Evolutionary conservation across 37 sponge, comb jelly and placozoan species (phyloP).

Genomic region (Aplysina aerophoba): DNA sequence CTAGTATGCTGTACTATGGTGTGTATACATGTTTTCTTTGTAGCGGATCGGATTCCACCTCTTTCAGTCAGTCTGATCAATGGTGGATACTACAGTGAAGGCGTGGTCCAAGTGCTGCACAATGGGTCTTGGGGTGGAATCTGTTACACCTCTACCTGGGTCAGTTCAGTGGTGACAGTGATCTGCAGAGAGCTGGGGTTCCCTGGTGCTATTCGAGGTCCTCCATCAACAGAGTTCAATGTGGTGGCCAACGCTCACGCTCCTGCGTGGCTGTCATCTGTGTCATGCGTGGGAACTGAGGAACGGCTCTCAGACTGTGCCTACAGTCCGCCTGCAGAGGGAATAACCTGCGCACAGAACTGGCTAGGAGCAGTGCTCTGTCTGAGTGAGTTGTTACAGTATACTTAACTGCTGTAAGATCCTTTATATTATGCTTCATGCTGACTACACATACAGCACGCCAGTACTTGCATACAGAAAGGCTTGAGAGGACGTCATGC

Average conservation of each 20-base stretch:
- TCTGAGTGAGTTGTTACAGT: background rate
- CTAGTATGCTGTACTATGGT: background rate
- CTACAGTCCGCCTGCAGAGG: background rate
- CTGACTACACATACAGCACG: too few relatives aligned
- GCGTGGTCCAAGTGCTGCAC: conserved; percentile 22
- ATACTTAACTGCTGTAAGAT: too few relatives aligned
- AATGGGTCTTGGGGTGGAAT: conserved; percentile 53
- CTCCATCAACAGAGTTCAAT: background rate
- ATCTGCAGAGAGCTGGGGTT: conserved; percentile 42
- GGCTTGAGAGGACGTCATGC: too few relatives aligned
- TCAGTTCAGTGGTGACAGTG: conserved; percentile 13
- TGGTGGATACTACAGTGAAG: background rate
- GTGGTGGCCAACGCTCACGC: conserved; percentile 20
- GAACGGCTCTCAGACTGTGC: conserved; percentile 29
- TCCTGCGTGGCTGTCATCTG: conserved; percentile 41
- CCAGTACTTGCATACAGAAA: too few relatives aligned
- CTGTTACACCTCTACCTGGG: conserved; percentile 29
- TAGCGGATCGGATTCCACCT: background rate
- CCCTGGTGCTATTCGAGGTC: background rate
- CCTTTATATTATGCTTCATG: too few relatives aligned
- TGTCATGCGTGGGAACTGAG: conserved; percentile 36
- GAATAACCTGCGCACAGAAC: background rate
- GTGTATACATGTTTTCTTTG: background rate
- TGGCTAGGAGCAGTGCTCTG: background rate
- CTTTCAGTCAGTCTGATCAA: background rate